phyloP scores from a whole-genome alignment of 2,888 invertebrate species.

The Plebejus melissa region DNA sequence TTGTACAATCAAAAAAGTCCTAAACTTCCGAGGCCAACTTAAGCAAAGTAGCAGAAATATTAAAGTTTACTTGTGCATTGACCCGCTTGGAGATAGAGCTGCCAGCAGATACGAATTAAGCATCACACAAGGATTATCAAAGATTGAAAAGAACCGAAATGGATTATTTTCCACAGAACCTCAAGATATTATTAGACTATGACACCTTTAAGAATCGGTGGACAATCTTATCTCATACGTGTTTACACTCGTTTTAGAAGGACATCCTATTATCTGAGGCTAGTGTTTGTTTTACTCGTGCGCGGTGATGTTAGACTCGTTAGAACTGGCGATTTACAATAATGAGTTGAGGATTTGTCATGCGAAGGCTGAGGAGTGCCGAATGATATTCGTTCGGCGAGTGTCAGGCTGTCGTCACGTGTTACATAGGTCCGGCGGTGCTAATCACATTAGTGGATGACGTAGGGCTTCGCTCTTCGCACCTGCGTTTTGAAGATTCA shows the following conservation, averaged over 20 bases:
- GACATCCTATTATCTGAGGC: constrained; percentile 26
- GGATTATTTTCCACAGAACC: background rate
- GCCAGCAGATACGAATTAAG: background rate
- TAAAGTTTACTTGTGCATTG: background rate
- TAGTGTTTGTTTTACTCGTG: constrained; percentile 33
- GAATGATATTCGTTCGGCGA: background rate
- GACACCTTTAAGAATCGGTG: constrained; percentile 12
- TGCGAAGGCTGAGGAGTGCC: background rate
- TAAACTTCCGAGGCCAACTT: background rate
- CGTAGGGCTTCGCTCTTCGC: constrained; percentile 10
- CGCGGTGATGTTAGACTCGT: constrained; percentile 28
- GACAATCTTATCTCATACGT: constrained; percentile 25
- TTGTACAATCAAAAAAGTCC: background rate
- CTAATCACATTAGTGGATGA: constrained; percentile 16
- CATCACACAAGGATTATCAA: background rate
- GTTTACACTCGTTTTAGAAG: constrained; percentile 23
- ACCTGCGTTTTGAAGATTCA: constrained; percentile 21
- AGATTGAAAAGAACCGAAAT: background rate
- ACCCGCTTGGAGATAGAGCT: background rate
- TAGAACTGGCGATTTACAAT: background rate
- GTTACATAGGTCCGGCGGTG: constrained; percentile 3
- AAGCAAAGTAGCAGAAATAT: background rate
- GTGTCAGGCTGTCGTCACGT: background rate
- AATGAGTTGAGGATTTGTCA: background rate
- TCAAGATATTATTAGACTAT: background rate